phyloP scores from a whole-genome alignment of 2,888 invertebrate genomes.

The Agrypnus murinus region DNA sequence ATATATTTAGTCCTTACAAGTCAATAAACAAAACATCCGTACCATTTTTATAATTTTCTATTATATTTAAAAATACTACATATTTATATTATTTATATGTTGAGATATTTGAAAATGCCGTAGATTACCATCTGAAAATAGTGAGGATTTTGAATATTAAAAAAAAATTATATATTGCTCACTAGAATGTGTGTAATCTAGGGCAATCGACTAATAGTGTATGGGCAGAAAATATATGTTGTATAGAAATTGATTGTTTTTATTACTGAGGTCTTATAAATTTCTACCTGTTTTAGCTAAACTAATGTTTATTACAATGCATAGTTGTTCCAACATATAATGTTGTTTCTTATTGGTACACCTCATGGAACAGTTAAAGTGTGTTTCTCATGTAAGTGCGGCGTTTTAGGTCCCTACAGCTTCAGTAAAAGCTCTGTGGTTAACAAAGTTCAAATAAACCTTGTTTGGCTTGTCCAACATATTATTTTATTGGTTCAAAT shows the following conservation, averaged over 20 bases:
- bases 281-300: too few species aligned
- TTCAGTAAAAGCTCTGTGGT: too few species aligned
- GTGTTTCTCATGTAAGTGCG: too few species aligned
- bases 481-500: too few species aligned
- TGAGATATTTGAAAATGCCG: background rate
- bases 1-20: background rate
- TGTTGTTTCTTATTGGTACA: too few species aligned
- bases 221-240: slow-evolving; percentile 21
- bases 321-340: too few species aligned
- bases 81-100: background rate
- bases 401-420: too few species aligned
- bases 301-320: too few species aligned
- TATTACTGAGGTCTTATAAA: too few species aligned
- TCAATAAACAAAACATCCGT: slow-evolving; percentile 6
- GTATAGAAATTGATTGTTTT: slow-evolving; percentile 1
- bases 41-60: slow-evolving; percentile 10
- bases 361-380: too few species aligned
- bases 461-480: too few species aligned
- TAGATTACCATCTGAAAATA: background rate
- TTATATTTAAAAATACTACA: slow-evolving; percentile 4
- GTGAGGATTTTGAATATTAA: background rate
- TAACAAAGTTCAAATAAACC: too few species aligned
- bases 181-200: background rate
- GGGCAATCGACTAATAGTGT: slow-evolving; percentile 2
- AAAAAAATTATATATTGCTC: background rate